Base-by-base conservation (phyloP, 2,113 vertebrate species). In the Prunella fulvescens region DNA sequence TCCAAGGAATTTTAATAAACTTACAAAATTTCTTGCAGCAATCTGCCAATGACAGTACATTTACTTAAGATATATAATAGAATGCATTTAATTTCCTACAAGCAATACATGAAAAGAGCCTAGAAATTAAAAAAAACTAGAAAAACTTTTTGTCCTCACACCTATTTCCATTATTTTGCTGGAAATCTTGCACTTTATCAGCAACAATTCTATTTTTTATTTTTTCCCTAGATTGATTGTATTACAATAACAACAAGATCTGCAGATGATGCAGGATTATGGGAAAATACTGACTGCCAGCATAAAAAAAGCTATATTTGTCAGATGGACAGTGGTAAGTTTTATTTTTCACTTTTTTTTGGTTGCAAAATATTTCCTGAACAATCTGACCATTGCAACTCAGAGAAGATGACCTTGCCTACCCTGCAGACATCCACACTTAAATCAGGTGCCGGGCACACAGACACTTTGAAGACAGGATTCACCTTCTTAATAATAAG, bases 231-330 rank as follows among this genome's bases (percentile, higher is more conserved):
- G 94, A 58, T 58, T 17, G 79, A 90, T 26, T 95, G 92, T 14
- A 66, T 90, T 39, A 31, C 72, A 66, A 93, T 97, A 86, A 71
- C 8, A 0, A 66, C 39, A 72, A 57, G 47, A 31, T 92, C 74
- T 39, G 54, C 14, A 70, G 20, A 72, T 77, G 20, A 78, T 80
- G 54, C 54, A 78, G 77, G 80, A 4, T 65, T 61, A 35, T 97
- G 95, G 94, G 60, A 88, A 88, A 86, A 77, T 47, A 82, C 56
- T 35, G 90, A 73, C 47, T 95, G 92, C 47, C 60, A 78, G 14
- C 26, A 74, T 14, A 96, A 93, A 1, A 95, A 93, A 83, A 83
- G 95, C 39, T 97, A 71, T 40, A 81, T 95, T 67, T 96, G 95
- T 72, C 94, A 94, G 80, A 93, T 86, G 83, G 80, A 88, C 80